These are phyloP conservation scores for Zophobas morio DNA, from an alignment of 1,140 invertebrate genomes.

Conservation along the genomic window DNA sequence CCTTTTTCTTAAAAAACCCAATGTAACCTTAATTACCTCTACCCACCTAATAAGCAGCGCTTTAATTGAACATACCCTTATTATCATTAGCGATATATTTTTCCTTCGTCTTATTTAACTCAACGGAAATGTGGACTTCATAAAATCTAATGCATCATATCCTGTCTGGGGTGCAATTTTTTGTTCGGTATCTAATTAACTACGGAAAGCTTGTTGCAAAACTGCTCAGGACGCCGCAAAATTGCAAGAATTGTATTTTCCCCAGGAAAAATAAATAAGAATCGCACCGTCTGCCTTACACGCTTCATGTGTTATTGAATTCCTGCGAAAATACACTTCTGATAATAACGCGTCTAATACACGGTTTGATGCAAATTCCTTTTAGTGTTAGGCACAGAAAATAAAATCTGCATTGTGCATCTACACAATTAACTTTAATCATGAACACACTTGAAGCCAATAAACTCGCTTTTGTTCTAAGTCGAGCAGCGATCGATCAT, in stretches of 20 bases:
- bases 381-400: too few species aligned
- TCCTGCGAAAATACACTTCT: too few species aligned
- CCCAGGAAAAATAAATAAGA: background rate
- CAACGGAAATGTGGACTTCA: background rate
- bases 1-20: too few species aligned
- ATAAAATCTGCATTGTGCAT: too few species aligned
- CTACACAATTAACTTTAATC: too few species aligned
- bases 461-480: too few species aligned
- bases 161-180: slow-evolving; percentile 1
- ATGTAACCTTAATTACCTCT: background rate
- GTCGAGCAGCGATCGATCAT: too few species aligned
- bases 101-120: background rate
- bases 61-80: slow-evolving; percentile 12
- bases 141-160: background rate
- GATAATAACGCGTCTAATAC: too few species aligned
- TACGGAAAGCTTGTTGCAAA: background rate
- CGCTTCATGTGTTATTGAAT: background rate
- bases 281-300: background rate
- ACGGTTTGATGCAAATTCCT: too few species aligned
- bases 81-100: background rate
- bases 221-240: background rate
- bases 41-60: background rate
- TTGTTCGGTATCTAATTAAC: background rate
- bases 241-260: background rate
- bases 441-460: too few species aligned